A percentile compares a stretch with the other conserved stretches of the same genome.
Evolutionary conservation across 2,797 vertebrate species (phyloP).

Genomic region (Odontamblyopus rebecca): DNA sequence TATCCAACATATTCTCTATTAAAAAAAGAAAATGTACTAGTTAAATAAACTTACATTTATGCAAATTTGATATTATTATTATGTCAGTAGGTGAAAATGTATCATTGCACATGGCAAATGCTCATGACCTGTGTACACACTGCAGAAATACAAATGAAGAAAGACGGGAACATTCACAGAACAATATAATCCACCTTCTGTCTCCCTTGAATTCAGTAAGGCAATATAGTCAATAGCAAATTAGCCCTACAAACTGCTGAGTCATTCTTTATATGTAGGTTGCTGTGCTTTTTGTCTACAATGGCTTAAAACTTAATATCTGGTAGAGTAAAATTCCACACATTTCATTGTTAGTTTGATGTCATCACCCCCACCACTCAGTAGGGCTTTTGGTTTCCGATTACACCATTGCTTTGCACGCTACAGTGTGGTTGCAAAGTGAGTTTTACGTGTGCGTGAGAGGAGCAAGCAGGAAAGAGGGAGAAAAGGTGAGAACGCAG

Average conservation of each 20-base stretch:
- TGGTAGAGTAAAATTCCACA: slow-evolving; percentile 26
- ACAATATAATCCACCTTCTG: neutral
- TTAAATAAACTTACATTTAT: too few species aligned
- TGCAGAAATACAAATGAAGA: neutral
- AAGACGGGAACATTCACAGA: neutral
- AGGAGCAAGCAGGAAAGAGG: neutral
- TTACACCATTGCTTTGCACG: slow-evolving; percentile 55
- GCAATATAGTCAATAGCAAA: neutral
- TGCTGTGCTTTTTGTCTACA: neutral
- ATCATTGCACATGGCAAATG: too few species aligned
- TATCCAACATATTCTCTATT: too few species aligned
- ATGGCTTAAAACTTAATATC: neutral
- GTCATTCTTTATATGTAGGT: neutral
- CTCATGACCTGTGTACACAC: neutral
- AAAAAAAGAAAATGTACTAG: neutral
- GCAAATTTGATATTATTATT: too few species aligned
- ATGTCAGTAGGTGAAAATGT: too few species aligned
- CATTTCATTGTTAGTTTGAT: slow-evolving; percentile 20
- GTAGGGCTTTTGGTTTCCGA: slow-evolving; percentile 40
- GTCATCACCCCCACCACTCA: slow-evolving; percentile 26
- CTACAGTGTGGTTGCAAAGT: slow-evolving; percentile 21
- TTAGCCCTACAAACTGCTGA: neutral
- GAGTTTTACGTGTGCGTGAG: neutral
- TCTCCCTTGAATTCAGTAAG: neutral
- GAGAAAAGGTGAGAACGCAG: slow-evolving; percentile 4